Evolutionary conservation across 2,888 invertebrate species (phyloP).

Genomic region (Acronicta leporina): DNA sequence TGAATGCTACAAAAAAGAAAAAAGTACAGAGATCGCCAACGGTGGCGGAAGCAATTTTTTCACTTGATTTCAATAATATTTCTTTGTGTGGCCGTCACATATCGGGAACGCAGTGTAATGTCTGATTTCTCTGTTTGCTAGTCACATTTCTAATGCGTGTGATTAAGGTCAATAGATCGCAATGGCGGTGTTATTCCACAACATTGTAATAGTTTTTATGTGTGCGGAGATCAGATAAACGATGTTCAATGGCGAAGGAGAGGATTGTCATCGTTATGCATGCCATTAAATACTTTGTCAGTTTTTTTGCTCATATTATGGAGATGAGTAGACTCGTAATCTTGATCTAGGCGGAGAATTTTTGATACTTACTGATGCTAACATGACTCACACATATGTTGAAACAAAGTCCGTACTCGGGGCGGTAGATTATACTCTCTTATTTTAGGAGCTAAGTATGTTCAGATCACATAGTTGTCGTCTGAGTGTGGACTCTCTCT

Average conservation of each 20-base stretch:
- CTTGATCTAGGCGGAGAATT: conserved; percentile 10
- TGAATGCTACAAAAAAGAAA: conserved; percentile 47
- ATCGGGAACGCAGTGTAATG: conserved; percentile 58
- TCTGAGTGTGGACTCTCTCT: no score
- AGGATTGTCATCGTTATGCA: conserved; percentile 44
- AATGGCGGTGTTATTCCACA: conserved; percentile 37
- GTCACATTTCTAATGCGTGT: conserved; percentile 73
- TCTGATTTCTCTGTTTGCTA: conserved; percentile 69
- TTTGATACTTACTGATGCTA: not conserved
- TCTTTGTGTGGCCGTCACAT: conserved; percentile 56
- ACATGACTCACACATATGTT: not conserved
- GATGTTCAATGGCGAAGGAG: conserved; percentile 33
- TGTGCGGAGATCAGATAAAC: conserved; percentile 45
- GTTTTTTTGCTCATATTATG: conserved; percentile 18
- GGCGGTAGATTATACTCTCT: no score
- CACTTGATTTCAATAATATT: conserved; percentile 68
- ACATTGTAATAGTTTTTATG: conserved; percentile 50
- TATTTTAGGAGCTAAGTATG: no score
- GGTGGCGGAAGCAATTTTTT: conserved; percentile 62
- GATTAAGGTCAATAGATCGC: conserved; percentile 73
- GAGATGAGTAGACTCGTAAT: conserved; percentile 20
- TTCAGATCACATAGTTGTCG: no score
- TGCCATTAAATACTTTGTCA: conserved; percentile 34
- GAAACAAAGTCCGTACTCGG: not conserved
- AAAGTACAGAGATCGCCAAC: conserved; percentile 39